Conservation (phyloP, 2,113 vertebrate species). For the Platanista minor region DNA sequence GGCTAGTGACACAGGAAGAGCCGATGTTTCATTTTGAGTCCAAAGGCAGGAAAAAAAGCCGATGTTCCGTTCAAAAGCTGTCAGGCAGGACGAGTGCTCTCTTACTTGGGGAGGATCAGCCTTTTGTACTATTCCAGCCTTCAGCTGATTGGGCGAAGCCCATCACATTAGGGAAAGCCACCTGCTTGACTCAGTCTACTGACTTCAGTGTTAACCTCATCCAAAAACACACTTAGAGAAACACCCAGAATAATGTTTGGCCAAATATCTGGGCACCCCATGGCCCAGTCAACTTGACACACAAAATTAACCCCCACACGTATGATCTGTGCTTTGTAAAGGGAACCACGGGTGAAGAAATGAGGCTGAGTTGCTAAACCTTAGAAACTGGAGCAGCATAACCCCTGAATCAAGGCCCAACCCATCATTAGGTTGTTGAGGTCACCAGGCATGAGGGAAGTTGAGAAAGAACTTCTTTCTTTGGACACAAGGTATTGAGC, state of each 20-base stretch:
- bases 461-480: not conserved
- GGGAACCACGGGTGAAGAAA: not conserved
- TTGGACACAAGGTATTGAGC: not conserved
- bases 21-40: not conserved
- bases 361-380: not conserved
- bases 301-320: not conserved
- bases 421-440: not conserved
- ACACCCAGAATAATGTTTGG: not conserved
- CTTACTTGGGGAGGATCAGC: not conserved
- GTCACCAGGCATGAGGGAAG: not conserved
- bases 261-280: not conserved
- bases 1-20: not conserved
- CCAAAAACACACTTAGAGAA: not conserved
- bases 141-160: not conserved
- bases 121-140: not conserved
- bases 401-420: not conserved
- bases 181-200: not conserved
- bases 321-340: not conserved
- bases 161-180: not conserved
- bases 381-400: not conserved
- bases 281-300: not conserved
- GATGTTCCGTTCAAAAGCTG: not conserved
- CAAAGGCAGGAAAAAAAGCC: not conserved
- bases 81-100: not conserved
- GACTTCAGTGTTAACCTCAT: not conserved